Evolutionary conservation across 2,797 vertebrate species (phyloP).

Genomic region (Esox lucius): DNA sequence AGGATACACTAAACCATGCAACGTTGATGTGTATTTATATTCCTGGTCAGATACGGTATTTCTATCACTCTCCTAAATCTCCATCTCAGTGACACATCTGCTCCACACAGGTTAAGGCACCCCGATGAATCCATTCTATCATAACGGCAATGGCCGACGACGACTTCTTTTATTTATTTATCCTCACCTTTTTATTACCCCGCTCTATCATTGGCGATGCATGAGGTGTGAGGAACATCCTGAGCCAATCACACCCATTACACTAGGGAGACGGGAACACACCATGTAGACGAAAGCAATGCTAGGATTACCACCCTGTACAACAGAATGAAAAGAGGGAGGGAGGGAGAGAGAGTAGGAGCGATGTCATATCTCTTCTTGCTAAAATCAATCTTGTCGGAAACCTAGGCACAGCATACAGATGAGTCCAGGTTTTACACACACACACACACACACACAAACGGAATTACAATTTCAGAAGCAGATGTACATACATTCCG

Average conservation of each 20-base stretch:
- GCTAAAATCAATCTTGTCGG: slow-evolving; percentile 58
- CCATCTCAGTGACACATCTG: not conserved
- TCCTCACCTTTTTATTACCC: slow-evolving; percentile 26
- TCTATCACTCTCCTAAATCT: not conserved
- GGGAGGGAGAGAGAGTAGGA: slow-evolving; percentile 15
- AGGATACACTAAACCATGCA: not conserved
- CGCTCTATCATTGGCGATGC: slow-evolving; percentile 12
- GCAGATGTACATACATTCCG: not conserved
- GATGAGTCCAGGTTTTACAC: slow-evolving; percentile 47
- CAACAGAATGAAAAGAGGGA: slow-evolving; percentile 5
- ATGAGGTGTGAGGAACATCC: slow-evolving; percentile 31
- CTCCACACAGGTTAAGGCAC: not conserved
- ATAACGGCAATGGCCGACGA: not conserved
- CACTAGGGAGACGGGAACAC: slow-evolving; percentile 23
- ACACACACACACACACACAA: slow-evolving; percentile 2
- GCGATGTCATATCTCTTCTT: slow-evolving; percentile 45
- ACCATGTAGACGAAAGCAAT: slow-evolving; percentile 39
- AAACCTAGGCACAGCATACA: slow-evolving; percentile 45
- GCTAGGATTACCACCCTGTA: slow-evolving; percentile 48
- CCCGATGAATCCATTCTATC: not conserved
- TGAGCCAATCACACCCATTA: slow-evolving; percentile 24
- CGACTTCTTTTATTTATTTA: slow-evolving; percentile 29
- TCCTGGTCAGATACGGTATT: not conserved
- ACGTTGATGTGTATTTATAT: not conserved
- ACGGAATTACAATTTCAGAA: not conserved